Base-by-base conservation (phyloP, 2,113 vertebrate species). In the Cinclus cinclus region DNA sequence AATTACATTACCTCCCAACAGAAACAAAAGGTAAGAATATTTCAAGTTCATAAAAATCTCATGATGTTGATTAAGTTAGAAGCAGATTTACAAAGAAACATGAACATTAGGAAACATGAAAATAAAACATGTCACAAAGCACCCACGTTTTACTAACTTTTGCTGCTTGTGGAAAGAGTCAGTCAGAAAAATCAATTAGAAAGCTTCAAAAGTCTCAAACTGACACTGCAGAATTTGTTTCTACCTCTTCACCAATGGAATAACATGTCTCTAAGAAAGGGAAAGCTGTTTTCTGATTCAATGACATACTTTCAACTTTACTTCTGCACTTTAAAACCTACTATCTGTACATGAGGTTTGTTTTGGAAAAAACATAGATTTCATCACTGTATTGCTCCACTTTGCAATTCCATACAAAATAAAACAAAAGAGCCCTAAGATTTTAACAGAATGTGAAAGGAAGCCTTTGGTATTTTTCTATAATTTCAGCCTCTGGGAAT, bases 331-430 rank as follows among this genome's bases (percentile, higher is more conserved):
- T 37, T 42, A 74, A 88, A 89, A 41, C 5, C 16, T 23, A 25
- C n/a, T 68, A 15, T n/a, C 27, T 42, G 37, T 9, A n/a, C 4
- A 10, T 19, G 23, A 70, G 19, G 37, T 27, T 78, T 1, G 1
- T 41, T 81, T 23, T 5, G 14, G 35, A 67, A 64, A 88, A 92
- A 59, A 41, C 0, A 0, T 0, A 39, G 4, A 15, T 60, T 22
- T 86, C 30, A 21, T 17, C 17, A 39, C 11, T n/a, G 5, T 39
- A 35, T 23, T n/a, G 31, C 44, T 90, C 31, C 8, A 39, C 13
- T 59, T 58, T 37, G 35, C 41, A 65, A 62, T 19, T 63, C 16
- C 15, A 39, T 13, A 62, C 4, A 19, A 81, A 83, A 68, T 8
- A 44, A 6, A 84, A 39, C 24, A 56, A 46, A 94, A 89, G 25